A percentile compares a stretch with the other conserved stretches of the same genome.
These are phyloP conservation scores for Engraulis encrasicolus DNA, from an alignment of 2,113 vertebrate species.

Conservation along the genomic window DNA sequence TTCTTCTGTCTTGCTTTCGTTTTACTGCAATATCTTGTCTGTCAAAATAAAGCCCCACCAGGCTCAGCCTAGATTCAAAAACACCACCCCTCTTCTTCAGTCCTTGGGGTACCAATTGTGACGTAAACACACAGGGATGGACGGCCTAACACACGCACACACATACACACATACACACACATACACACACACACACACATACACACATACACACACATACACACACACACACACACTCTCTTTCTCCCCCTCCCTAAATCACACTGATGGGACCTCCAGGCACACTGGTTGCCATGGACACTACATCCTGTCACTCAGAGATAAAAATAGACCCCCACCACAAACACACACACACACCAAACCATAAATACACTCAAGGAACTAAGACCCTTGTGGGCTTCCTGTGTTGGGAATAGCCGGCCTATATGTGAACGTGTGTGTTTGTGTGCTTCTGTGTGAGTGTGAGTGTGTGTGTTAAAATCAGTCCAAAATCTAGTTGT, in stretches of 20 bases:
- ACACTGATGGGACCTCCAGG: constrained; percentile 27
- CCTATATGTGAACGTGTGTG: background rate
- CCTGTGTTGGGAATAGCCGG: constrained; percentile 29
- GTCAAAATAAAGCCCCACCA: background rate
- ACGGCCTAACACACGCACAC: too few relatives aligned
- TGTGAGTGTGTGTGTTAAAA: background rate
- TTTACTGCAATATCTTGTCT: background rate
- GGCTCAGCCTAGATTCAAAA: background rate
- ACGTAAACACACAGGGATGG: background rate
- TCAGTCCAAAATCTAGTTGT: too few relatives aligned
- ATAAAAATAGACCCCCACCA: constrained; percentile 69
- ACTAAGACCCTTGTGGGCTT: constrained; percentile 40
- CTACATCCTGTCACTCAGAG: constrained; percentile 70
- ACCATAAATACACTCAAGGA: constrained; percentile 50
- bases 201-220: constrained; percentile 10
- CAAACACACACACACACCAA: background rate
- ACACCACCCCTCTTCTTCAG: background rate
- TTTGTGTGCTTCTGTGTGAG: background rate
- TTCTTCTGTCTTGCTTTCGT: constrained; percentile 19
- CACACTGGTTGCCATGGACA: constrained; percentile 70
- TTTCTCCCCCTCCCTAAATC: background rate
- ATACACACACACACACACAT: constrained; percentile 26
- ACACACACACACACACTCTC: background rate
- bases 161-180: too few relatives aligned
- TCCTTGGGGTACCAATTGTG: background rate